Conservation (phyloP, 35 echinoderm and acorn worm species). For the Amphiura filiformis region DNA sequence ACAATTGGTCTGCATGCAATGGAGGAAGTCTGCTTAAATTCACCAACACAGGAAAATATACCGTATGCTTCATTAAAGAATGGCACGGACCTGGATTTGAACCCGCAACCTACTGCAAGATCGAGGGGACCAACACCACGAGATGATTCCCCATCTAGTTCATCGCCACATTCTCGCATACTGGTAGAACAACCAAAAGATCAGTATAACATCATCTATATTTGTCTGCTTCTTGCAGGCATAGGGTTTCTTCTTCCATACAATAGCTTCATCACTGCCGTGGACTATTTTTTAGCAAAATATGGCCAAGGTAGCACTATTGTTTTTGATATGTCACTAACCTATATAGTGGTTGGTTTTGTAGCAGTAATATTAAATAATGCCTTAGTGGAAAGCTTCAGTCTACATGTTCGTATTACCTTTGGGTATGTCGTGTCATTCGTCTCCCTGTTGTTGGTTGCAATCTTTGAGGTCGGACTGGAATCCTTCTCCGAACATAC, state of each 20-base stretch:
- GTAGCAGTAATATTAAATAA: conserved; percentile 67
- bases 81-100: not conserved
- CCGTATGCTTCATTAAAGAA: not conserved
- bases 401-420: conserved; percentile 40
- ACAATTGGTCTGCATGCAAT: too few relatives aligned
- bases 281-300: conserved; percentile 59
- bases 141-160: conserved; percentile 11
- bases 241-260: conserved; percentile 78
- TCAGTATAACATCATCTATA: conserved; percentile 49
- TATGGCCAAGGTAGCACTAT: conserved; percentile 63
- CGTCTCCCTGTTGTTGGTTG: conserved; percentile 38
- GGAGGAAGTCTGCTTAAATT: not conserved
- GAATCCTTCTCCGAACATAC: conserved; percentile 29
- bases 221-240: conserved; percentile 54
- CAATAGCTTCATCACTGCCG: conserved; percentile 82
- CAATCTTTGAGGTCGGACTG: conserved; percentile 65
- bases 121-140: not conserved
- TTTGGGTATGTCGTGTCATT: conserved; percentile 67
- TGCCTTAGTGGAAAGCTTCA: conserved; percentile 55
- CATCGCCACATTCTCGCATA: not conserved
- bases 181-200: conserved; percentile 52
- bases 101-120: too few relatives aligned
- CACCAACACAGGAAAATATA: not conserved
- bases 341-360: conserved; percentile 68
- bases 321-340: conserved; percentile 75